Evolutionary conservation across 1,140 invertebrate species (phyloP), one percentile per base, ranked within the genome.

Genomic region (Cyclina sinensis): DNA sequence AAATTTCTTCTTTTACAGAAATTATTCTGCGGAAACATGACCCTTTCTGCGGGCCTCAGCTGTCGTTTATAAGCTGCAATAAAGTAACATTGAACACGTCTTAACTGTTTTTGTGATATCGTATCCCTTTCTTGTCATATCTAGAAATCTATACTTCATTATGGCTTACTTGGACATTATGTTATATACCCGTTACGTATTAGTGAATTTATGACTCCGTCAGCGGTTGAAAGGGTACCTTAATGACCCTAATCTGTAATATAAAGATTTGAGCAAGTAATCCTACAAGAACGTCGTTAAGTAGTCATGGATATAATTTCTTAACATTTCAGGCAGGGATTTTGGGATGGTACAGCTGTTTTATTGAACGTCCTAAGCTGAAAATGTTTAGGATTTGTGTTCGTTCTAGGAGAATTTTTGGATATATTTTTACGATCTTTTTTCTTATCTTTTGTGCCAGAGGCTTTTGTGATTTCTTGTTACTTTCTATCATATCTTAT

Each of bases 101-200:
- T 70, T 21, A 70, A 14, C 65, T 70, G 27, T 70, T 24, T 70
- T 70, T 70, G 32, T 65, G n/a, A n/a, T n/a, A n/a, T n/a, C n/a
- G n/a, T n/a, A n/a, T n/a, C n/a, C n/a, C n/a, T n/a, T n/a, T n/a
- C n/a, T 43, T 14, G 43, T 43, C 14, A 43, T 4, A 43, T 43
- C 43, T 14, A 43, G 30, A 70, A 70, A 70, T 70, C 65, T 27
- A 70, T 57, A 24, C 16, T 5, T n/a, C 18, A 4, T 21, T 27
- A 21, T 57, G 3, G 24, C 5, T 57, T 4, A 24, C 54, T 4
- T 57, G 54, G 16, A 57, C 24, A 18, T 57, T 9, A 43, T 43
- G 43, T 30, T n/a, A 65, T 65, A 65, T 16, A 65, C 59, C 4
- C n/a, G 3, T 14, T 24, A 24, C 16, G 59, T 30, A 30, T n/a